Evolutionary conservation across 2,797 vertebrate species (phyloP).

Genomic region (Cichlasoma orientale): DNA sequence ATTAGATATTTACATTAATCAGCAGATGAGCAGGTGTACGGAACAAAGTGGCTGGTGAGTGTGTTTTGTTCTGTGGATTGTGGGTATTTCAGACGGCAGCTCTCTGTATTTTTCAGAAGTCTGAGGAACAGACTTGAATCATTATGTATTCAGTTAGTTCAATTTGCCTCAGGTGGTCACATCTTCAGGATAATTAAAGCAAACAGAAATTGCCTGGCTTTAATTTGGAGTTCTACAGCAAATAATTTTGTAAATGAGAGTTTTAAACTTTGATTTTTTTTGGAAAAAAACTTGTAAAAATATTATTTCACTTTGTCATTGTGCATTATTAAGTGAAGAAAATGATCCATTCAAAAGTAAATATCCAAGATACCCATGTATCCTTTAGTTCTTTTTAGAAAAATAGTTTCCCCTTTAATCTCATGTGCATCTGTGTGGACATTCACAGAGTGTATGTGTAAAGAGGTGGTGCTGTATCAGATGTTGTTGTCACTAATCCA

Average conservation of each 20-base stretch:
- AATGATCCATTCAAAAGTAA: background rate
- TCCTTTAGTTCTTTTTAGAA: background rate
- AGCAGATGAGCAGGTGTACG: background rate
- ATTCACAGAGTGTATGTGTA: too few species aligned
- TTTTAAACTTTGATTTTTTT: background rate
- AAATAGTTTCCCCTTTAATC: background rate
- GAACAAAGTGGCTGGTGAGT: background rate
- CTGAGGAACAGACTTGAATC: background rate
- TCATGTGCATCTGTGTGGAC: background rate
- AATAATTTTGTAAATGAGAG: background rate
- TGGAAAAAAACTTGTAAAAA: background rate
- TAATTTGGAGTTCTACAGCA: background rate
- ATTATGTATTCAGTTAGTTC: background rate
- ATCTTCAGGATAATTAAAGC: background rate
- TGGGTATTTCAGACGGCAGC: background rate
- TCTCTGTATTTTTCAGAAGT: background rate
- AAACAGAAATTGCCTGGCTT: background rate
- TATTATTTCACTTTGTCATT: background rate
- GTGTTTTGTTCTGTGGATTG: background rate
- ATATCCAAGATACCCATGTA: fast-evolving
- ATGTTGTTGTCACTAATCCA: background rate
- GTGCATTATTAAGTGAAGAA: background rate
- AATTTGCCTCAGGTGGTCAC: background rate
- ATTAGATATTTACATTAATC: background rate
- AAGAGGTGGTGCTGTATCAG: background rate